phyloP scores from a whole-genome alignment of 2,888 invertebrate species.

The Habroteleia sp. region DNA sequence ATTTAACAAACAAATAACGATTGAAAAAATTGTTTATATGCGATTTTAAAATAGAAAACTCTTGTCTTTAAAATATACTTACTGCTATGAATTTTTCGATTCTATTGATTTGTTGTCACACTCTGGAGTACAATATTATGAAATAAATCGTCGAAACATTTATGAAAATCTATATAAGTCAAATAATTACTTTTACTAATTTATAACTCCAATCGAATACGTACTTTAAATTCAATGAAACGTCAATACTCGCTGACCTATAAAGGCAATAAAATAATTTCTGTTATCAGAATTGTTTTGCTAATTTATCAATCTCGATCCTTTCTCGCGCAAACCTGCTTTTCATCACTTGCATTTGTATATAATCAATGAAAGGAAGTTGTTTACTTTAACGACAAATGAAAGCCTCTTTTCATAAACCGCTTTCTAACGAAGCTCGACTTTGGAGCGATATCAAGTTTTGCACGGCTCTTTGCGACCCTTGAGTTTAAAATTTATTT shows the following conservation, averaged over 20 bases:
- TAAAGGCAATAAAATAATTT: constrained; percentile 23
- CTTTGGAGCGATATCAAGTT: constrained; percentile 27
- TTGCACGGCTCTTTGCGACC: constrained; percentile 20
- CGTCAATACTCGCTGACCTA: constrained; percentile 14
- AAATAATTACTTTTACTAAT: constrained; percentile 18
- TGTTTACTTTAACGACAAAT: constrained; percentile 24
- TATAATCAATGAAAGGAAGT: constrained; percentile 10
- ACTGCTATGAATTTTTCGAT: constrained; percentile 2
- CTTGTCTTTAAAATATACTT: too few species aligned
- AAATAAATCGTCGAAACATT: constrained; percentile 17
- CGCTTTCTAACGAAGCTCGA: constrained; percentile 19
- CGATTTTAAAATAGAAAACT: too few species aligned
- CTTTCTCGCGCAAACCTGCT: not conserved
- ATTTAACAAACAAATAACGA: too few species aligned
- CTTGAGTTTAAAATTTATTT: constrained; percentile 38
- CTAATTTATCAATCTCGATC: constrained; percentile 21
- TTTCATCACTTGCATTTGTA: constrained; percentile 13
- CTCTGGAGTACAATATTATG: too few species aligned
- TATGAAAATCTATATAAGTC: constrained; percentile 31
- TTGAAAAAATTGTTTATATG: too few species aligned
- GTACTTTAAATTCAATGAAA: constrained; percentile 22
- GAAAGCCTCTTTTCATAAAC: not conserved
- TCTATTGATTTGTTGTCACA: too few species aligned
- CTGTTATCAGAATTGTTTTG: constrained; percentile 18
- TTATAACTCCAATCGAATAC: constrained; percentile 11